Base-by-base conservation (phyloP, 2,888 invertebrate genomes). In the Elysia crispata region DNA sequence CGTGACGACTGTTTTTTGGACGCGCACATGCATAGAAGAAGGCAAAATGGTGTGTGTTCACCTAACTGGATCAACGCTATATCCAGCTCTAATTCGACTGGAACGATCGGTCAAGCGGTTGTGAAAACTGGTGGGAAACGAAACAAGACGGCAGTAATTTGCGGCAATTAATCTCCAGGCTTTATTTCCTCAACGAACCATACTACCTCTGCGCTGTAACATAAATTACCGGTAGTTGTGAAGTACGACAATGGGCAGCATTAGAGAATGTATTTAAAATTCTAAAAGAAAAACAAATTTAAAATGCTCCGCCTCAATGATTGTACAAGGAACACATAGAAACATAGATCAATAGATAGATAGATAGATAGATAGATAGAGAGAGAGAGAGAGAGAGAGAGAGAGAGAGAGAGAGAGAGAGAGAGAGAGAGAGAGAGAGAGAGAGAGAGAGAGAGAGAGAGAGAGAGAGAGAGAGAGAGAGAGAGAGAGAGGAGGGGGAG, bases 381-480 rank as follows among this genome's bases (percentile, higher is more conserved):
- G 62, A 50, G 60, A 70, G 33, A 70, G 70, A 76, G 49, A 54
- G 62, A 76, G 25, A 30, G 28, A 31, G 41, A 76, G 69, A 66
- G 25, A 62, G 23, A 72, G 62, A 64, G 31, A 67, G 57, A 54
- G 50, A 73, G 49, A 28, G 25, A 54, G 60, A 60, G 49, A 49
- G 69, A 33, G 77, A 50, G 64, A 28, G 64, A 66, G 73, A 54
- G 64, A 64, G 64, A 64, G 78, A 30, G 31, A 62, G 49, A 49
- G 73, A 49, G 28, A 30, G 73, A 30, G 33, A 23, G 13, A 23
- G 20, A 31, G 49, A 28, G 28, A 33, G 18, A 69, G 41, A 20
- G 70, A 60, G 33, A 33, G 1, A 64, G 25, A 13, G 28, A 18
- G 62, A 18, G 62, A 28, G 60, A 23, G 1, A 13, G 33, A 1